Evolutionary conservation across 2,113 vertebrate species (phyloP).

Genomic region (Rhinoptilus africanus): DNA sequence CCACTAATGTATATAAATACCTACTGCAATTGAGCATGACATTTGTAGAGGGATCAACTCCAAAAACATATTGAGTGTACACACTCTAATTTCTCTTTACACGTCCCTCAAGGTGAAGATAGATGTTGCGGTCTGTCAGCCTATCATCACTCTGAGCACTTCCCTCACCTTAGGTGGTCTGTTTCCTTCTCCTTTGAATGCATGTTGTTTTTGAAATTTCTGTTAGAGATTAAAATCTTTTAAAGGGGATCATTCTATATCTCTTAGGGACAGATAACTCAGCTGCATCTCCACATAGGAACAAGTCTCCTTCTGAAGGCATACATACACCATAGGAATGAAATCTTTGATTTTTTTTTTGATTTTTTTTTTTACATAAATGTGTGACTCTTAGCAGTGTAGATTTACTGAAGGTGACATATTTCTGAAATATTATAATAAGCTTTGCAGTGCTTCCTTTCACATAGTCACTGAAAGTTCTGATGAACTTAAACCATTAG

Average conservation of each 20-base stretch:
- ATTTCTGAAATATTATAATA: neutral
- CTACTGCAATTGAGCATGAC: neutral
- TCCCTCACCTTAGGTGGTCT: neutral
- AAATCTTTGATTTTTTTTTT: neutral
- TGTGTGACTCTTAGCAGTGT: neutral
- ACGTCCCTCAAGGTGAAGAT: neutral
- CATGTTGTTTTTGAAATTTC: neutral
- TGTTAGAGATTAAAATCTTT: neutral
- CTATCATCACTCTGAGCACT: neutral
- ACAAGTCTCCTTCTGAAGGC: neutral
- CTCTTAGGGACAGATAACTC: neutral
- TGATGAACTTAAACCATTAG: neutral
- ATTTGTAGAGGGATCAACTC: conserved; percentile 25
- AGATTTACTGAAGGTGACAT: neutral
- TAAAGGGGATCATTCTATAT: neutral
- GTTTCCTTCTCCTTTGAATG: neutral
- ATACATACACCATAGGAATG: neutral
- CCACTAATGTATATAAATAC: conserved; percentile 25
- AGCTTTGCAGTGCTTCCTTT: neutral
- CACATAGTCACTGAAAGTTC: neutral
- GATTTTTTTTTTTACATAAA: neutral
- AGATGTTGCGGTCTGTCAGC: neutral
- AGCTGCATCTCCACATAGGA: neutral
- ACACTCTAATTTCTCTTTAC: conserved; percentile 18
- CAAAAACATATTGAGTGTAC: neutral